These are phyloP conservation scores for Hyposmocoma kahamanoa DNA, from an alignment of 1,140 invertebrate genomes.

Conservation along the genomic window DNA sequence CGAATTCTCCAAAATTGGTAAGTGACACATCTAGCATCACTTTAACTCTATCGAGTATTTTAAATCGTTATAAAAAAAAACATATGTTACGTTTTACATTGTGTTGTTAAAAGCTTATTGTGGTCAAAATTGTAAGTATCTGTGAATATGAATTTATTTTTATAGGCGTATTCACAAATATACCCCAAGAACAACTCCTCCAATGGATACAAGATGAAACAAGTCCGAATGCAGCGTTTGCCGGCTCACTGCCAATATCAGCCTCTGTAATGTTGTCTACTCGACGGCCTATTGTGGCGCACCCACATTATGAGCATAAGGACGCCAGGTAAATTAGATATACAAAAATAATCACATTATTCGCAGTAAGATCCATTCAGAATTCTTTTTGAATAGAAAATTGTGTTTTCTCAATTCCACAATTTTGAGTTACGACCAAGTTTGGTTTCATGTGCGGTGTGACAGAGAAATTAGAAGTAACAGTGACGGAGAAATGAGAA, in stretches of 20 bases:
- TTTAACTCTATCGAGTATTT: too few relatives aligned
- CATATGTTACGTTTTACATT: too few relatives aligned
- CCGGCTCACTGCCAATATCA: conserved; percentile 90
- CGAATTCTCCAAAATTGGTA: too few relatives aligned
- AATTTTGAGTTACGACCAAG: background rate
- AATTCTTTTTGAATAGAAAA: background rate
- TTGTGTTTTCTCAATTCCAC: background rate
- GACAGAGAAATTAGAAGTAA: background rate
- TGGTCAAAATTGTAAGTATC: too few relatives aligned
- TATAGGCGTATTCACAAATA: conserved; percentile 81
- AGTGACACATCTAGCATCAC: too few relatives aligned
- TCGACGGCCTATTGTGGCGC: conserved; percentile 83
- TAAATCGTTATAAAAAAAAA: too few relatives aligned
- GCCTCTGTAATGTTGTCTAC: conserved; percentile 86
- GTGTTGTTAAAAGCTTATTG: too few relatives aligned
- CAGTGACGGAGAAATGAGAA: background rate
- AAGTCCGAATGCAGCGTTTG: conserved; percentile 79
- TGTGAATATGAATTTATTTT: too few relatives aligned
- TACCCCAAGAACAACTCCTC: conserved; percentile 82
- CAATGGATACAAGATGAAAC: conserved; percentile 83
- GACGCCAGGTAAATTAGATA: conserved; percentile 79
- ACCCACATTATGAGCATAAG: conserved; percentile 88
- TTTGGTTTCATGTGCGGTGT: background rate
- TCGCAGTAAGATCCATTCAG: too few relatives aligned
- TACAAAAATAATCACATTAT: too few relatives aligned